Percentiles rank a stretch among this genome's conserved stretches.
phyloP scores from a whole-genome alignment of 2,113 vertebrate genomes.

The Urocitellus parryii region DNA sequence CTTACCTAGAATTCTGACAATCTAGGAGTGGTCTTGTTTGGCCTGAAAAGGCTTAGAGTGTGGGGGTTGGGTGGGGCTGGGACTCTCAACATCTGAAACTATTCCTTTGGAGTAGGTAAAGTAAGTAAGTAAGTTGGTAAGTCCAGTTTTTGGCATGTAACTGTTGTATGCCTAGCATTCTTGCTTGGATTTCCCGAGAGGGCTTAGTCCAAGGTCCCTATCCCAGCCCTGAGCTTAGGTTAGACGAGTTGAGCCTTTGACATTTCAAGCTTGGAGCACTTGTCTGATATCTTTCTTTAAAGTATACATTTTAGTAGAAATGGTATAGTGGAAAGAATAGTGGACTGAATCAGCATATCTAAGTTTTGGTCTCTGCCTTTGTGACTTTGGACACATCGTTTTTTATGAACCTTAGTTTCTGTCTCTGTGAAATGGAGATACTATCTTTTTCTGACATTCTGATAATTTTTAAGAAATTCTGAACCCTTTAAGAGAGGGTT shows the following conservation, averaged over 20 bases:
- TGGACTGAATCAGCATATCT: not conserved
- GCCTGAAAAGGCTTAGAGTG: slow-evolving; percentile 15
- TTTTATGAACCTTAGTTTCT: not conserved
- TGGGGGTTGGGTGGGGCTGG: not conserved
- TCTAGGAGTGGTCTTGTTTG: slow-evolving; percentile 25
- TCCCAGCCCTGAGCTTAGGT: slow-evolving; percentile 15
- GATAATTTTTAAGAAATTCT: not conserved
- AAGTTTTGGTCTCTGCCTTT: slow-evolving; percentile 24
- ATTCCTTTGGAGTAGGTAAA: slow-evolving; percentile 59
- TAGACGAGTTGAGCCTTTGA: slow-evolving; percentile 34
- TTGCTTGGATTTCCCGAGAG: slow-evolving; percentile 19
- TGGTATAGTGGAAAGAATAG: slow-evolving; percentile 41
- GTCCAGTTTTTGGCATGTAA: slow-evolving; percentile 24
- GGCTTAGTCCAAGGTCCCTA: not conserved
- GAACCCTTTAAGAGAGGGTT: slow-evolving; percentile 48
- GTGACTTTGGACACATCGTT: not conserved
- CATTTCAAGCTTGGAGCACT: not conserved
- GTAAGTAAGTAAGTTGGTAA: not conserved
- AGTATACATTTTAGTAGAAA: slow-evolving; percentile 40
- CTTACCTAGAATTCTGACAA: slow-evolving; percentile 58
- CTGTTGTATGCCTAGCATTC: not conserved
- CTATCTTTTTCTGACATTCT: slow-evolving; percentile 54
- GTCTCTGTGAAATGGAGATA: slow-evolving; percentile 36
- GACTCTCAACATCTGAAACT: slow-evolving; percentile 36
- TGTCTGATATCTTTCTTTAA: not conserved